Base-by-base conservation (phyloP, 2,888 invertebrate species). In the Mesoligia furuncula region DNA sequence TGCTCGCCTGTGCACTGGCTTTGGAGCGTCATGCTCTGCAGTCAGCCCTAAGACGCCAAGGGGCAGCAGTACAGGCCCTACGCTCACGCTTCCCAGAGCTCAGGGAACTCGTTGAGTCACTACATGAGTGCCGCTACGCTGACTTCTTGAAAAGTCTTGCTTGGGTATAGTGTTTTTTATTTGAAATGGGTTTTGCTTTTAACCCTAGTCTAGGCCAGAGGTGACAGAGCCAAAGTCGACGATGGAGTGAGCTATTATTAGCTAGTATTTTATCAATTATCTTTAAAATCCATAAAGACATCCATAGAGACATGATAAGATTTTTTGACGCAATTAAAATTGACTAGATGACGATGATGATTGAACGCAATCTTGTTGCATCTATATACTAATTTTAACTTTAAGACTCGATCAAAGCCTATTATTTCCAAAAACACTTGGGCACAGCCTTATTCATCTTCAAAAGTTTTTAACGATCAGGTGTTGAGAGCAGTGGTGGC, bases 111-210 rank as follows among this genome's bases (percentile, higher is more conserved):
- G 97, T 98, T 73, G 97, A 97, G 89, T 98, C 99, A 0, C 96
- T 99, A 24, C 99, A 99, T 93, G 98, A 99, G 90, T 99, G 99
- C 91, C 98, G 98, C 84, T 99, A 99, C 93, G 98, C 98, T n/a
- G 98, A 99, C 87, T 99, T 99, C 95, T 93, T 97, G 93, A 97
- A 96, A 91, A 97, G 96, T 87, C 93, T 97, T 69, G 97, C 97
- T 81, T 97, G 97, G 97, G 97, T 97, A 84, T 15, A 20, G n/a
- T n/a, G n/a, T n/a, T n/a, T n/a, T n/a, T n/a, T n/a, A n/a, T n/a
- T n/a, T n/a, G n/a, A n/a, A n/a, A n/a, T n/a, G n/a, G n/a, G n/a
- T n/a, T n/a, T n/a, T n/a, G n/a, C n/a, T n/a, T n/a, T n/a, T n/a
- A n/a, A n/a, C n/a, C n/a, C n/a, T n/a, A n/a, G n/a, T n/a, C n/a